Evolutionary conservation across 2,888 invertebrate genomes (phyloP).

Genomic region (Onthophagus sagittarius): DNA sequence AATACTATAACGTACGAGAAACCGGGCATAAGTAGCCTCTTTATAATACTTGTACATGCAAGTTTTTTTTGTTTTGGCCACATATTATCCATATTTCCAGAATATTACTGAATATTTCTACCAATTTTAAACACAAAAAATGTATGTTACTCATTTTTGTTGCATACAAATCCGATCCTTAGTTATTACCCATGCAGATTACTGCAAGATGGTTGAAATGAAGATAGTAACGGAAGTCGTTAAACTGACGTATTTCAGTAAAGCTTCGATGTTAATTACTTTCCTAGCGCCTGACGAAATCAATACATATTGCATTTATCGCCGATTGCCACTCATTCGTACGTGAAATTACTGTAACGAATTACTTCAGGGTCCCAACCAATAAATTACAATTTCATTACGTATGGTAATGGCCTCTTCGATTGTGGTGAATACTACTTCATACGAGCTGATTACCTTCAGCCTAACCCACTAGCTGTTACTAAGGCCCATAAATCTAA

Average conservation of each 20-base stretch:
- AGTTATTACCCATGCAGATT: neutral
- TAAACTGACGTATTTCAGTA: too few species aligned
- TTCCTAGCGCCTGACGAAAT: neutral
- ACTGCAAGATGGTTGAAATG: neutral
- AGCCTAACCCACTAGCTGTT: neutral
- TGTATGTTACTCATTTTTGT: too few species aligned
- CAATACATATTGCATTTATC: neutral
- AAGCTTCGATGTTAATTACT: neutral
- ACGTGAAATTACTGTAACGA: neutral
- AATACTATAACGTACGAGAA: too few species aligned
- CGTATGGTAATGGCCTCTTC: neutral
- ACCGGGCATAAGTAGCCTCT: too few species aligned
- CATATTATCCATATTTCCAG: too few species aligned
- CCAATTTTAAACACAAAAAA: too few species aligned
- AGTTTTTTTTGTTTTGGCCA: too few species aligned
- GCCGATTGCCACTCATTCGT: neutral
- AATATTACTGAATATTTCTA: too few species aligned
- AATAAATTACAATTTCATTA: neutral
- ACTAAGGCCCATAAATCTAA: neutral
- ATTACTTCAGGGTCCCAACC: neutral
- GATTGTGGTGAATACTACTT: neutral
- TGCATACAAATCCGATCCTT: too few species aligned
- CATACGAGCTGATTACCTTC: neutral
- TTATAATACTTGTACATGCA: too few species aligned
- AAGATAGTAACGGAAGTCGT: neutral